phyloP scores from a whole-genome alignment of 2,113 vertebrate species.

The Micronisus gabar region DNA sequence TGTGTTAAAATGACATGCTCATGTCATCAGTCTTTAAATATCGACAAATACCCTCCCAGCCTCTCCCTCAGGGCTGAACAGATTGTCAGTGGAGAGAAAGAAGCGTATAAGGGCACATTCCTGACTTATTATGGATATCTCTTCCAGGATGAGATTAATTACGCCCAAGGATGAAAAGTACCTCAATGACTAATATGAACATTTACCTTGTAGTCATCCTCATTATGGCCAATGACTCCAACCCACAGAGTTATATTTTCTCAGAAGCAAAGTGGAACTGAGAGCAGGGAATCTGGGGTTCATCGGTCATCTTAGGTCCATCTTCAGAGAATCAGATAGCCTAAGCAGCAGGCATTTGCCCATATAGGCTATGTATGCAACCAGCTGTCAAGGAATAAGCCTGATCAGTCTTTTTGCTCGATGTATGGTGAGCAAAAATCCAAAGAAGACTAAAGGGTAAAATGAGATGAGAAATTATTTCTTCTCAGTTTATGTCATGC shows the following conservation, averaged over 20 bases:
- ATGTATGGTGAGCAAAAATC: background rate
- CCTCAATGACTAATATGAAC: background rate
- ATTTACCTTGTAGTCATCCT: background rate
- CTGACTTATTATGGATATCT: background rate
- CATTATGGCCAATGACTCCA: background rate
- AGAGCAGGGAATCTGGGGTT: background rate
- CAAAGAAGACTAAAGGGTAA: background rate
- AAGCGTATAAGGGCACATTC: background rate
- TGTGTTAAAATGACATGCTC: background rate
- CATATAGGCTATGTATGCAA: background rate
- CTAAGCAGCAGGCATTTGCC: background rate
- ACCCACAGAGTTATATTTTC: background rate
- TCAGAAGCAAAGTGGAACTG: background rate
- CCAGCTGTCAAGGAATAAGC: background rate
- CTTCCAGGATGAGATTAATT: background rate
- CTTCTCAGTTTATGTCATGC: background rate
- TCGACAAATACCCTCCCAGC: background rate
- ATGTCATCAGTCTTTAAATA: background rate
- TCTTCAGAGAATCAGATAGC: background rate
- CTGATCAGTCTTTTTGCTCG: background rate
- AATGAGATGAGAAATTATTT: background rate
- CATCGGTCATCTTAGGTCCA: background rate
- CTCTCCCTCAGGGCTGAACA: background rate
- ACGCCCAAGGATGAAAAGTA: background rate
- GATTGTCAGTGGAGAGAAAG: background rate